Evolutionary conservation across 2,888 invertebrate species (phyloP), one percentile per base, ranked within the genome.

Genomic region (Drosophila anomalata): DNA sequence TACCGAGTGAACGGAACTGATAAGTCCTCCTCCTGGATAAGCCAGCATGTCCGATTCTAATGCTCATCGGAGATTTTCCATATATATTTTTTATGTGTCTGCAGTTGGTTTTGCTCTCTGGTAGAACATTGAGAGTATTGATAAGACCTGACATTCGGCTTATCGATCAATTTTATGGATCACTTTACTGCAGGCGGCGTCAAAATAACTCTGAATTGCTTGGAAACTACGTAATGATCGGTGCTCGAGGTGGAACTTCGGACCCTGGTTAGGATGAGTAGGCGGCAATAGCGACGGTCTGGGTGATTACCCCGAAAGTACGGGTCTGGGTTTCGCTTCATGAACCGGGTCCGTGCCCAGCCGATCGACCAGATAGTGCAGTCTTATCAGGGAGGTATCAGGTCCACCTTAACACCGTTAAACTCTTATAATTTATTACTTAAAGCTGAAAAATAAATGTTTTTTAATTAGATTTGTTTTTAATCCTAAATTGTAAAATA

Each of bases 181-280:
- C 72, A 48, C 53, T 71, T 48, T 52, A 17, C 48, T 8, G 39
- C 39, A 7, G 48, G 14, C 68, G 73, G 80, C 82, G 82, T 83
- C 66, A 56, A 82, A 76, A 72, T 83, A 75, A 77, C 77, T 79
- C 59, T 75, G 66, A 57, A 65, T 58, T 52, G 79, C 82, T 63
- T 84, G 48, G 85, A 87, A 82, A 87, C 83, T 87, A 84, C 87
- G 87, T 81, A 84, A 84, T 83, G 63, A 48, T 52, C 54, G 52
- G 31, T 42, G 52, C 39, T 17, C 54, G 50, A 4, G 14, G 8
- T 60, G 84, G 5, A 83, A 87, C 73, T 82, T 86, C 77, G 73
- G 65, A 69, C 48, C 11, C 59, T 22, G 62, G 24, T 31, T 55
- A 36, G 66, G 65, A 84, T 85, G 80, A 79, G 80, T 57, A 75